These are phyloP conservation scores for Sesamia nonagrioides DNA, from an alignment of 1,140 invertebrate species.

Conservation along the genomic window DNA sequence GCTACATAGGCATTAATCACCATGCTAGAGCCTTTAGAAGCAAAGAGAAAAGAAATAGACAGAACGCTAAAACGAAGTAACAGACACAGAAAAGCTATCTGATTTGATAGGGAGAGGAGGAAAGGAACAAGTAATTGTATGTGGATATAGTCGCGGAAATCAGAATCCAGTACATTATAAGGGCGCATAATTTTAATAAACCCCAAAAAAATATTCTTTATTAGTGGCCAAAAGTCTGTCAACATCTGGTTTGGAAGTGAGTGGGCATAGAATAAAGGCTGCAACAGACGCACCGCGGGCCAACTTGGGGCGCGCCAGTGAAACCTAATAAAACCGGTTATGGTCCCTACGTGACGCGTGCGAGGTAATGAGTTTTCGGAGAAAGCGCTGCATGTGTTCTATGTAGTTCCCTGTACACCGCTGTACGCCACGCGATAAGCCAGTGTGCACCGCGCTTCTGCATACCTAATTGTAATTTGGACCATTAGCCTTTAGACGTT, in stretches of 20 bases:
- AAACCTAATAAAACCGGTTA: constrained; percentile 84
- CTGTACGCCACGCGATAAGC: constrained; percentile 33
- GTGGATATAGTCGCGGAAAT: too few species aligned
- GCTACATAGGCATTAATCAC: too few species aligned
- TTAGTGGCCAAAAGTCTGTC: constrained; percentile 2
- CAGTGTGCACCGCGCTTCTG: constrained; percentile 29
- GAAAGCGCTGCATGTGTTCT: constrained; percentile 68
- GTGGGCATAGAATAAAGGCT: constrained; percentile 59
- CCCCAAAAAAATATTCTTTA: constrained; percentile 3
- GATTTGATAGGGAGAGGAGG: too few species aligned
- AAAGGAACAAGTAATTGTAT: too few species aligned
- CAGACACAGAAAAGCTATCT: too few species aligned
- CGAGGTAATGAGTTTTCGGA: constrained; percentile 82
- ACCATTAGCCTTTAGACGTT: constrained; percentile 34
- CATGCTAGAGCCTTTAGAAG: too few species aligned
- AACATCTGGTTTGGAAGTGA: constrained; percentile 41
- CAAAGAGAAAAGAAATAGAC: too few species aligned
- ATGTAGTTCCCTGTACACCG: constrained; percentile 55
- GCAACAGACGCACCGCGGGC: constrained; percentile 38
- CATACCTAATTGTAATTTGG: constrained; percentile 53
- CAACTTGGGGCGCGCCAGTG: constrained; percentile 61
- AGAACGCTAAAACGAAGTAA: too few species aligned
- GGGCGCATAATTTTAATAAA: neutral
- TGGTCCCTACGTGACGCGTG: constrained; percentile 79
- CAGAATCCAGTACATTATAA: neutral